These are phyloP conservation scores for Drosophila rufa DNA, from an alignment of 1,140 invertebrate genomes.

Conservation along the genomic window DNA sequence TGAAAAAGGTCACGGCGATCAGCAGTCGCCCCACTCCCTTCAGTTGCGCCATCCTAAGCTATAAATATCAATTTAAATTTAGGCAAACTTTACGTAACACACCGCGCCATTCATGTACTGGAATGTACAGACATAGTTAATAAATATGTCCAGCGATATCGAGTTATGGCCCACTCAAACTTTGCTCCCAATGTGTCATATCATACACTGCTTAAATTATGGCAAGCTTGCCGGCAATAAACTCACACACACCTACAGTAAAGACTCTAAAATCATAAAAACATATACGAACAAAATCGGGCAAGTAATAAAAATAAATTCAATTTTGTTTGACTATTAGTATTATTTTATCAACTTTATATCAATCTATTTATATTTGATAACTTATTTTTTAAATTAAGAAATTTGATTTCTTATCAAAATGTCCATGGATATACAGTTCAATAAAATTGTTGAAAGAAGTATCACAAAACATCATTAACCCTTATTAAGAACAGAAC, in stretches of 20 bases:
- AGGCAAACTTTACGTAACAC: slow-evolving; percentile 45
- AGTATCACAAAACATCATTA: no score
- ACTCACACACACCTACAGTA: slow-evolving; percentile 10
- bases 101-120: slow-evolving; percentile 2
- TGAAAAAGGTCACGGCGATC: slow-evolving; percentile 95
- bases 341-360: no score
- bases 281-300: not conserved
- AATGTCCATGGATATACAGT: no score
- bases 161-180: slow-evolving; percentile 54
- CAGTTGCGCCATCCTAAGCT: slow-evolving; percentile 51
- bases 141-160: slow-evolving; percentile 56
- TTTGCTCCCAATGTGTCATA: slow-evolving; percentile 38
- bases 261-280: not conserved
- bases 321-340: no score
- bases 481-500: no score
- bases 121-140: slow-evolving; percentile 25
- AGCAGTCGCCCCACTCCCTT: slow-evolving; percentile 88
- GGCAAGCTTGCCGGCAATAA: slow-evolving; percentile 9
- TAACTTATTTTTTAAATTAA: no score
- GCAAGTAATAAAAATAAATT: no score
- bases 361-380: no score
- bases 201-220: slow-evolving; percentile 27
- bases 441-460: no score
- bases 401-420: no score
- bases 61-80: slow-evolving; percentile 34